Evolutionary conservation across 1,140 invertebrate species (phyloP).

Genomic region (Saccostrea echinata): DNA sequence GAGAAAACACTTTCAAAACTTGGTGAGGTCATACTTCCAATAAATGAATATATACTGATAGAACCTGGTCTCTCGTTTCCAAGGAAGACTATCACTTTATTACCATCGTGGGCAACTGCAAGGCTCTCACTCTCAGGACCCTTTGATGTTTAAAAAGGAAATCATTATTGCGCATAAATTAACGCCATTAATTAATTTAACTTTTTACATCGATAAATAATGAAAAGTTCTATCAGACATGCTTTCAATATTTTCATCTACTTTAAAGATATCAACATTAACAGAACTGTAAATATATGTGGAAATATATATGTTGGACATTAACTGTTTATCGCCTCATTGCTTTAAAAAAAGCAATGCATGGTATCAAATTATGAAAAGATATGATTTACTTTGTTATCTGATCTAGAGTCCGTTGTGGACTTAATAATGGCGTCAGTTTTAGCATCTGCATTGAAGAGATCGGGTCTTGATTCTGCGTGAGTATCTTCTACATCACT

Average conservation of each 20-base stretch:
- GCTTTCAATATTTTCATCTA: background rate
- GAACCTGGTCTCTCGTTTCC: constrained; percentile 53
- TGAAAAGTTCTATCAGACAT: background rate
- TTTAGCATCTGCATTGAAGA: constrained; percentile 45
- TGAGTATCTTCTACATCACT: constrained; percentile 45
- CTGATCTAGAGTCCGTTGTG: constrained; percentile 43
- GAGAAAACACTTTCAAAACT: constrained; percentile 20
- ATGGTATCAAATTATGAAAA: background rate
- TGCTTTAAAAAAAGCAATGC: background rate
- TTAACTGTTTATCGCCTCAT: background rate
- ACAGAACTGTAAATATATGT: background rate
- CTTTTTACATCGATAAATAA: background rate
- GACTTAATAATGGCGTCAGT: background rate
- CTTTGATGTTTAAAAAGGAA: background rate
- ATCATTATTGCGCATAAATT: background rate
- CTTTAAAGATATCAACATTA: background rate
- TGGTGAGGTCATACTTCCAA: background rate
- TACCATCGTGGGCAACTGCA: constrained; percentile 43
- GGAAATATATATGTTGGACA: background rate
- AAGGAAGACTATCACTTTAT: constrained; percentile 42
- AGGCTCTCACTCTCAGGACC: constrained; percentile 54
- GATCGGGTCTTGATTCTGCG: background rate
- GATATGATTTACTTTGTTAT: constrained; percentile 46
- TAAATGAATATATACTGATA: constrained; percentile 50
- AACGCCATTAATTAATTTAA: background rate